These are phyloP conservation scores for Lindbergichthys nudifrons DNA, from an alignment of 2,797 vertebrate genomes.

Conservation along the genomic window DNA sequence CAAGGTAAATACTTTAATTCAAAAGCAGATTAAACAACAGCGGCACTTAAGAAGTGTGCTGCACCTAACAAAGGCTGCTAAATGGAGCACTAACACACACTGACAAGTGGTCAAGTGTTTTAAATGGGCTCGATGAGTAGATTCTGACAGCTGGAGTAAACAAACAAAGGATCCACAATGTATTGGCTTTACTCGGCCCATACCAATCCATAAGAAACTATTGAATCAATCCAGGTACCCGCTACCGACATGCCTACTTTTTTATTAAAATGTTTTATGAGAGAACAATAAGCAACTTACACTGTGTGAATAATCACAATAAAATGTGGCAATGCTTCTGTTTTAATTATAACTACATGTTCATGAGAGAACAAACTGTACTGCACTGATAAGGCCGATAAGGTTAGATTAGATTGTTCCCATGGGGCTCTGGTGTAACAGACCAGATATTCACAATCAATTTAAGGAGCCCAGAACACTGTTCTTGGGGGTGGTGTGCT, in stretches of 20 bases:
- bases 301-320: constrained; percentile 12
- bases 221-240: constrained; percentile 1
- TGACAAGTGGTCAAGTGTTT: constrained; percentile 25
- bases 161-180: constrained; percentile 23
- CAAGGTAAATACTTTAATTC: constrained; percentile 5
- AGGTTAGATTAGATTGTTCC: constrained; percentile 36
- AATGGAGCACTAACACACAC: not conserved
- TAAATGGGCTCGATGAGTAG: constrained; percentile 7
- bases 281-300: not conserved
- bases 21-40: constrained; percentile 13
- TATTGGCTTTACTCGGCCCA: not conserved
- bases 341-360: constrained; percentile 13
- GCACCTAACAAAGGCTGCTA: constrained; percentile 13
- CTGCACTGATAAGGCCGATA: constrained; percentile 28
- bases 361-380: constrained; percentile 33
- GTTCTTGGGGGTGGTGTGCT: constrained; percentile 12
- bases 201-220: constrained; percentile 6
- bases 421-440: constrained; percentile 8
- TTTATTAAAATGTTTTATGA: not conserved
- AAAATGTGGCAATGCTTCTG: constrained; percentile 22
- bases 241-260: not conserved
- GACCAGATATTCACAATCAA: constrained; percentile 22
- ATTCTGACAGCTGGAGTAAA: constrained; percentile 25
- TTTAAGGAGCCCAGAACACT: constrained; percentile 17
- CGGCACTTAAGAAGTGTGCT: constrained; percentile 3